Percentiles rank a stretch among this genome's conserved stretches.
phyloP scores from a whole-genome alignment of 2,888 invertebrate species.

The Drosophila yooni region DNA sequence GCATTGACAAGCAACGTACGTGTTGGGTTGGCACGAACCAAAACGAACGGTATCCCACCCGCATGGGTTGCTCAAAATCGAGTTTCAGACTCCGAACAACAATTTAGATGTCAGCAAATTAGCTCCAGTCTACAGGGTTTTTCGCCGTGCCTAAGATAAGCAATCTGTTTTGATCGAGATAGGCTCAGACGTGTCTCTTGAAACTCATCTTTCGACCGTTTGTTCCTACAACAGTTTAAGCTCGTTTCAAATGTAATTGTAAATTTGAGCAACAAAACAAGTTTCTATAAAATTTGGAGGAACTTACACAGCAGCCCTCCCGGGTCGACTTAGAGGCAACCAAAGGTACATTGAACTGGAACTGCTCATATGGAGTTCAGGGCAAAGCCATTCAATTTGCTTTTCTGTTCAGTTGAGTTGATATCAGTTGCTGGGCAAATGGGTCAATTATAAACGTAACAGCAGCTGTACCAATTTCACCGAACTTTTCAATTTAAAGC shows the following conservation, averaged over 20 bases:
- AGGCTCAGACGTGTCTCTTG: not conserved
- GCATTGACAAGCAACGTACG: slow-evolving; percentile 57
- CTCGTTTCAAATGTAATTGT: not conserved
- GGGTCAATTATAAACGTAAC: slow-evolving; percentile 67
- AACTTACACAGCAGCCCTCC: slow-evolving; percentile 32
- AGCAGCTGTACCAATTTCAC: slow-evolving; percentile 62
- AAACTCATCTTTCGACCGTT: not conserved
- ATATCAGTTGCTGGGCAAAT: slow-evolving; percentile 55
- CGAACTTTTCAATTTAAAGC: slow-evolving; percentile 56
- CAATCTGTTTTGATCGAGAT: not conserved
- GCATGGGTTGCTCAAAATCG: slow-evolving; percentile 14
- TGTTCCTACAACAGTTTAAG: not conserved
- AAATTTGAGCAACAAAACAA: not conserved
- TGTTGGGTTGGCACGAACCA: slow-evolving; percentile 13
- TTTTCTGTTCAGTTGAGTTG: slow-evolving; percentile 45
- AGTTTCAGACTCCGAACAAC: not conserved
- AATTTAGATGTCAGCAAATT: not conserved
- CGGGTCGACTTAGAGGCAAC: slow-evolving; percentile 24
- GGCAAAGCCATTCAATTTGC: slow-evolving; percentile 70
- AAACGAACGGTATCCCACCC: slow-evolving; percentile 5
- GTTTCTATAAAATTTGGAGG: not conserved
- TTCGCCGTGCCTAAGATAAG: not conserved
- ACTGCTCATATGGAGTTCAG: slow-evolving; percentile 62
- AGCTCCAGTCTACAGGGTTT: not conserved
- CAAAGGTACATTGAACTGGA: slow-evolving; percentile 71